Evolutionary conservation across 2,888 invertebrate genomes (phyloP), one percentile per base, ranked within the genome.

Genomic region (Drosophila greeni): DNA sequence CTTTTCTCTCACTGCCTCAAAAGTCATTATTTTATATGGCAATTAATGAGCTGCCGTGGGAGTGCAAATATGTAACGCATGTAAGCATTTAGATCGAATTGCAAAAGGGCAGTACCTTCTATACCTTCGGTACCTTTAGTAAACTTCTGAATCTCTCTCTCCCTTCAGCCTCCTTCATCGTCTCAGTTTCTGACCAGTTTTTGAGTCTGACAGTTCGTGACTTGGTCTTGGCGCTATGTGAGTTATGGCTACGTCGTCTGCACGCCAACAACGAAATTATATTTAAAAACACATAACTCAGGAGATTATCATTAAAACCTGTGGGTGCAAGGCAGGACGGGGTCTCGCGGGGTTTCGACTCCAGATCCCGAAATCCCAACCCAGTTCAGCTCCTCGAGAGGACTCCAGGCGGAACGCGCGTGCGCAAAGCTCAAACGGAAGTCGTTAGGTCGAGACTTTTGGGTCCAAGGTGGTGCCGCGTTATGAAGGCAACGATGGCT

Each of bases 241-340:
- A 80, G 56, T 82, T 84, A 84, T 84, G 80, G 70, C 43, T 45
- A 60, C 76, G 82, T 74, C 78, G 80, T 82, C 80, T 80, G 84
- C 75, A 79, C 81, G 77, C 81, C 75, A 85, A 75, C 84, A 81
- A 71, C 87, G 84, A 87, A 87, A 87, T 87, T 87, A 87, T 87
- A 87, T 88, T 87, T 87, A 87, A 87, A 87, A 88, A 86, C 86
- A 84, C 87, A 87, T 87, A 87, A 87, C 86, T 87, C 85, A 88
- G 69, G 73, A 88, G 87, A 87, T 87, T 87, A 87, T 87, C 87
- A 87, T 87, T 87, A 88, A 87, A 87, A 87, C 75, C 81, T 75
- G 87, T 87, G 86, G 87, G 88, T 78, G 87, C 85, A 82, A 73
- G 67, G 54, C 59, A 57, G 58, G 39, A 60, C 45, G 16, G 31